Evolutionary conservation across 2,797 vertebrate species (phyloP), one percentile per base, ranked within the genome.

Genomic region (Oreochromis grahami): DNA sequence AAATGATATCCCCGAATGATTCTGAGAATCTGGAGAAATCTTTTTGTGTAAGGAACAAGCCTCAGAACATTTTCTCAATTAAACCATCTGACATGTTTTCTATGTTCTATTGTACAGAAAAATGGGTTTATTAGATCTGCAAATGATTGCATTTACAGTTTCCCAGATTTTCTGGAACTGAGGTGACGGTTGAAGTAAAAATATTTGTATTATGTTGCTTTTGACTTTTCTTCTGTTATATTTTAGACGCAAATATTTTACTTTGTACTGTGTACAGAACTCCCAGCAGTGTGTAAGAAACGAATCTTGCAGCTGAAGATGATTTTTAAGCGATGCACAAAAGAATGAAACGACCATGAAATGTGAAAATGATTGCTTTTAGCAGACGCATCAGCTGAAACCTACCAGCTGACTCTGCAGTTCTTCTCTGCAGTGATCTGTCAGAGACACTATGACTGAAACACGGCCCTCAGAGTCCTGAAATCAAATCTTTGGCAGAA

Each of bases 11-110:
- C 2, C 10, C 12, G 0, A 58, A 17, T 4, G 15, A 58, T 7
- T 38, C 60, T 36, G 60, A 63, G 19, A 63, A 38, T 60, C 9
- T 60, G 56, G 29, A 60, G 15, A 60, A 58, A 60, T 58, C 29
- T 7, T 26, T 15, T 8, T 55, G 53, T 26, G 12, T 3, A 1
- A 58, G 55, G 14, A 17, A 58, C 53, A 58, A 58, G 26, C 14
- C 14, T 29, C 5, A 3, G 13, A 56, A 6, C 55, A 56, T 56
- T 15, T 43, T 60, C 12, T 36, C 58, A 38, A 1, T 38, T 38
- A 38, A 65, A 65, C 55, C 15, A 58, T 4, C 6, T 10, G 2
- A 21, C 19, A 21, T 0, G 12, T 41, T 65, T 41, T 43, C 63
- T 21, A 6, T 68, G 38, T 12, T 45, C 21, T 45, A 26, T 6